Base-by-base conservation (phyloP, 92 coral and sea anemone genomes). In the Scolanthus callimorphus region DNA sequence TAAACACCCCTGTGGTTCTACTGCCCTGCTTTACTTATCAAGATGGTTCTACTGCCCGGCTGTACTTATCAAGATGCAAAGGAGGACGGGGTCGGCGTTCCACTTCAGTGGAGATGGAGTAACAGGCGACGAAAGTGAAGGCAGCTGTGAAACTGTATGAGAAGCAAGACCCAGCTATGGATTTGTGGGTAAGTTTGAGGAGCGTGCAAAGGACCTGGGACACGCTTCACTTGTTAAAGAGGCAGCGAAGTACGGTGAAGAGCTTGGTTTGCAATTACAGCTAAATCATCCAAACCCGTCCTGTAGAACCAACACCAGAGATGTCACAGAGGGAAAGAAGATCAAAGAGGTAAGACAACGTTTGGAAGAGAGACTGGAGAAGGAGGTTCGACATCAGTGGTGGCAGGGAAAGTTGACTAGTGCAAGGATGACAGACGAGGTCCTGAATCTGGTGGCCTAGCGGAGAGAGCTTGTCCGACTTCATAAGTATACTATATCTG, bases 71-170 rank as follows among this genome's bases (percentile, higher is more conserved):
- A n/a, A 22, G 80, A 52, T 55, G 23, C 26, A 55, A 28, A 8
- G 63, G 71, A 17, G 64, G 80, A 23, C 34, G 80, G 17, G 66
- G 45, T 4, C 2, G n/a, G n/a, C n/a, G n/a, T n/a, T n/a, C n/a
- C n/a, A n/a, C n/a, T n/a, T n/a, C 34, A 39, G 3, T 25, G 29
- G 39, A 20, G 60, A 4, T 4, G 39, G 46, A 54, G 56, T 50
- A 50, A 21, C 21, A 50, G 25, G 21, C 26, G 15, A 50, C 24
- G 25, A 50, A 50, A n/a, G 26, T 50, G 8, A 50, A 50, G 56
- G 0, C 26, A 30, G 27, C 15, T 30, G 26, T 22, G 15, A 50
- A 50, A 30, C 26, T 50, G 56, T 50, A 50, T 50, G 56, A 1
- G 26, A 50, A 1, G 11, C 56, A 50, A 50, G 20, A 4, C 19